Percentiles rank a stretch among this genome's conserved stretches.
Conservation (phyloP, 1,140 invertebrate genomes). For the Muscidifurax raptorellus region DNA sequence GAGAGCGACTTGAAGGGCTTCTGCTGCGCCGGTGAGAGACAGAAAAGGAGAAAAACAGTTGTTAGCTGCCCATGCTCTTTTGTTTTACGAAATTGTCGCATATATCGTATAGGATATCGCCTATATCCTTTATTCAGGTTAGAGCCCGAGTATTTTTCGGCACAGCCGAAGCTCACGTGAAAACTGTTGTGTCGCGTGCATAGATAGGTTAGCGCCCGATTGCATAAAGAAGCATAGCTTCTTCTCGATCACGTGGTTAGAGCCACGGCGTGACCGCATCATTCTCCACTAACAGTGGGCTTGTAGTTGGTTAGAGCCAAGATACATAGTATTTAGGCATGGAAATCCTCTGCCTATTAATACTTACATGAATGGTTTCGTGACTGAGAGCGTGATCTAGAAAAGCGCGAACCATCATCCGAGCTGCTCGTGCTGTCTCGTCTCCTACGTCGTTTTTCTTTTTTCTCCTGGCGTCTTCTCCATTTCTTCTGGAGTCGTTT, state of each 20-base stretch:
- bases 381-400: background rate
- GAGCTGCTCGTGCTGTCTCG: background rate
- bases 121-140: background rate
- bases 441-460: background rate
- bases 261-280: background rate
- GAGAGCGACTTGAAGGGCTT: background rate
- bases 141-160: background rate
- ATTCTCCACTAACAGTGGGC: background rate
- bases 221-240: background rate
- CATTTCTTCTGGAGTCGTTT: background rate
- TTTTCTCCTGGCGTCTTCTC: background rate
- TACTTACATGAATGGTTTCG: background rate
- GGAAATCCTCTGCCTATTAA: background rate
- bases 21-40: background rate
- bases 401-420: background rate
- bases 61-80: background rate
- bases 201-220: background rate
- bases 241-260: background rate
- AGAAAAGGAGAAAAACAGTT: background rate
- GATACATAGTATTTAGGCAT: background rate
- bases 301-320: background rate
- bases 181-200: background rate
- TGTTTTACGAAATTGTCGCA: background rate
- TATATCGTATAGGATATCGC: background rate
- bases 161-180: background rate